Evolutionary conservation across 53 echinoderm and acorn worm genomes (phyloP).

Genomic region (Zoroaster sp.): DNA sequence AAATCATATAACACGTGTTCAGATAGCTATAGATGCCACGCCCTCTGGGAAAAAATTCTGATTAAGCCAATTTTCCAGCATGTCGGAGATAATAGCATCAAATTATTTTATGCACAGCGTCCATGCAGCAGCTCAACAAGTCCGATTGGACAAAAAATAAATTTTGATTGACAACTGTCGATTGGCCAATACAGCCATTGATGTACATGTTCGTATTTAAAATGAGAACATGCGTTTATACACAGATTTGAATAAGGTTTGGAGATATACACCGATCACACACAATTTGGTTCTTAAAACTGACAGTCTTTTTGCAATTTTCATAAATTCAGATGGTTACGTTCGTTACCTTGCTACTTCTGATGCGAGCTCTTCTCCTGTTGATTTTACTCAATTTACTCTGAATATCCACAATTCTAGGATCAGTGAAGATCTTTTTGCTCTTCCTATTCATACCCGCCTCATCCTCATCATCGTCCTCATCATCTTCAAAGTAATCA

Average conservation of each 20-base stretch:
- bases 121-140: too few relatives aligned
- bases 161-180: neutral
- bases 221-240: too few relatives aligned
- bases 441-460: neutral
- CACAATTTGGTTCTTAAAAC: neutral
- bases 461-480: conserved; percentile 60
- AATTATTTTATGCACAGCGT: too few relatives aligned
- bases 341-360: conserved; percentile 94
- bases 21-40: too few relatives aligned
- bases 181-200: too few relatives aligned
- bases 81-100: too few relatives aligned
- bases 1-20: too few relatives aligned
- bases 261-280: neutral
- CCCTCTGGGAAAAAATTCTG: too few relatives aligned
- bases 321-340: neutral
- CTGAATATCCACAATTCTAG: conserved; percentile 64
- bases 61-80: too few relatives aligned
- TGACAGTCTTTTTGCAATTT: neutral
- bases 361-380: conserved; percentile 78
- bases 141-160: too few relatives aligned
- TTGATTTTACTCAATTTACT: conserved; percentile 71
- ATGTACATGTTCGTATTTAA: too few relatives aligned
- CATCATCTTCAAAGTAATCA: conserved; percentile 18
- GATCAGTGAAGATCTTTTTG: conserved; percentile 42
- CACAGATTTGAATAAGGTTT: too few relatives aligned